Percentiles rank a stretch among this genome's conserved stretches.
Evolutionary conservation across 2,888 invertebrate genomes (phyloP).

Genomic region (Zaprionus lineosus): DNA sequence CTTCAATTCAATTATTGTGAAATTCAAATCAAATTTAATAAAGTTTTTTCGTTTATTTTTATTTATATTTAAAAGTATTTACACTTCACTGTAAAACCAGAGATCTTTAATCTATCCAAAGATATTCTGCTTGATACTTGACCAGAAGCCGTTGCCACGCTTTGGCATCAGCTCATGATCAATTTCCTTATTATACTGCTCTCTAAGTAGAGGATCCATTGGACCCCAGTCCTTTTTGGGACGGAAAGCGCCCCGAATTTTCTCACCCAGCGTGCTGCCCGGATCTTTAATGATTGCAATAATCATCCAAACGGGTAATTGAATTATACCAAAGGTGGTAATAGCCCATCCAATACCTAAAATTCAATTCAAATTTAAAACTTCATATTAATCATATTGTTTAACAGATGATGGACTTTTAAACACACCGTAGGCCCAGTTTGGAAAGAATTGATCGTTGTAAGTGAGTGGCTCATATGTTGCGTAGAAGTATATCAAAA

Average conservation of each 20-base stretch:
- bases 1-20: too few species aligned
- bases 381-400: neutral
- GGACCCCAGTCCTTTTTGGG: slow-evolving; percentile 86
- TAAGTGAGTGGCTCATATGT: slow-evolving; percentile 86
- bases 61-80: neutral
- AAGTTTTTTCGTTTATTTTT: too few species aligned
- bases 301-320: slow-evolving; percentile 83
- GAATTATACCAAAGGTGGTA: slow-evolving; percentile 83
- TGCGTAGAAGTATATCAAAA: slow-evolving; percentile 88
- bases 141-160: slow-evolving; percentile 63
- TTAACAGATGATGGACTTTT: neutral
- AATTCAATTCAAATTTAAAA: neutral
- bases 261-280: slow-evolving; percentile 73
- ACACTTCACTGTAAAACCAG: slow-evolving; percentile 4
- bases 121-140: slow-evolving; percentile 77
- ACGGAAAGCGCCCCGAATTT: slow-evolving; percentile 83
- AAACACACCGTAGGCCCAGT: slow-evolving; percentile 85
- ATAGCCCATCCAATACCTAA: slow-evolving; percentile 84
- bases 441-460: slow-evolving; percentile 85
- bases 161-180: slow-evolving; percentile 68
- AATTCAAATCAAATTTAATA: too few species aligned
- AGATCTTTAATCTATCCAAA: slow-evolving; percentile 65
- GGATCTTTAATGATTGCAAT: slow-evolving; percentile 79
- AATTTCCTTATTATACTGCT: slow-evolving; percentile 84
- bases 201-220: slow-evolving; percentile 82